phyloP scores from a whole-genome alignment of 2,113 vertebrate genomes.

The Micronycteris hirsuta region DNA sequence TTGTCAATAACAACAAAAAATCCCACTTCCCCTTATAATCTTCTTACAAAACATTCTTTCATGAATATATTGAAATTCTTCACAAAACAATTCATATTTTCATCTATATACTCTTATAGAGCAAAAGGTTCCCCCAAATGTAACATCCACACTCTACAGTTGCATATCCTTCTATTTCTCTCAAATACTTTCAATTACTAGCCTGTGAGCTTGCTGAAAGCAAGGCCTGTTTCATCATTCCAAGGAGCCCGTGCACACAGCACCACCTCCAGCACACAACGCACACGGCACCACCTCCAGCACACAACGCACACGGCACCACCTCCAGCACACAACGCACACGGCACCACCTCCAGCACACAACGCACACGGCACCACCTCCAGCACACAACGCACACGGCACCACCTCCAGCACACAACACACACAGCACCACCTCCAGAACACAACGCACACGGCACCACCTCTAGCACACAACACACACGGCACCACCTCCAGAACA shows the following conservation, averaged over 20 bases:
- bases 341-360: not conserved
- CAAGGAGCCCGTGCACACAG: not conserved
- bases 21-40: not conserved
- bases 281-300: not conserved
- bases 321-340: not conserved
- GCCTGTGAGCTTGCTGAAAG: not conserved
- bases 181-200: not conserved
- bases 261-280: not conserved
- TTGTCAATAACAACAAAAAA: not conserved
- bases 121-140: not conserved
- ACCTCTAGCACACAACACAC: not conserved
- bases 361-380: not conserved
- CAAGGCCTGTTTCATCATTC: not conserved
- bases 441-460: not conserved
- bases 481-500: too few relatives aligned
- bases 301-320: not conserved
- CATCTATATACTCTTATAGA: not conserved
- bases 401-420: not conserved
- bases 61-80: not conserved
- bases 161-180: not conserved
- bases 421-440: not conserved
- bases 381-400: not conserved
- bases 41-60: conserved; percentile 7
- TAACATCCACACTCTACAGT: not conserved
- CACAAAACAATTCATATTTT: conserved; percentile 1